These are phyloP conservation scores for Dendrolimus houi DNA, from an alignment of 2,888 invertebrate species.

Conservation along the genomic window DNA sequence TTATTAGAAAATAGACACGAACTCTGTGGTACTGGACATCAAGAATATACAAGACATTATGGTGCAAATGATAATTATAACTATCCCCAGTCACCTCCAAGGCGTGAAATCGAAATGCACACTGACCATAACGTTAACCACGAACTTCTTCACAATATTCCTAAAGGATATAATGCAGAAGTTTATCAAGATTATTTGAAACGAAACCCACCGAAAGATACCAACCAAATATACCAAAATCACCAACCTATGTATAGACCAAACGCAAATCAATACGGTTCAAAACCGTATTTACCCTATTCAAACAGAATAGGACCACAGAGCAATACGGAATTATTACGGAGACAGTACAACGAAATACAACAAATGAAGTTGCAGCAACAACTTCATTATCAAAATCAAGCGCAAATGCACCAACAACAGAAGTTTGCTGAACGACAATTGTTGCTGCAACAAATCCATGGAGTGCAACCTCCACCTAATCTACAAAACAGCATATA, in stretches of 20 bases:
- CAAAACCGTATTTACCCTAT: conserved; percentile 69
- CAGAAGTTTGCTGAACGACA: conserved; percentile 79
- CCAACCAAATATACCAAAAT: conserved; percentile 75
- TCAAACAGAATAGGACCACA: conserved; percentile 69
- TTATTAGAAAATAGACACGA: conserved; percentile 75
- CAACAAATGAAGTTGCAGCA: conserved; percentile 80
- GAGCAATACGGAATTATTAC: conserved; percentile 77
- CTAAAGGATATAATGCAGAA: conserved; percentile 76
- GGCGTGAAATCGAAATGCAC: conserved; percentile 56
- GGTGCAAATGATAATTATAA: conserved; percentile 75
- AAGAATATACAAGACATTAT: conserved; percentile 71
- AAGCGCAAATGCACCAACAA: conserved; percentile 79
- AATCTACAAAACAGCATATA: conserved; percentile 69
- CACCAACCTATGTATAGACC: conserved; percentile 67
- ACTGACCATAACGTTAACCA: conserved; percentile 66
- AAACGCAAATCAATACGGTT: conserved; percentile 64
- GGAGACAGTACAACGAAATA: conserved; percentile 78
- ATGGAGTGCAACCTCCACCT: conserved; percentile 69
- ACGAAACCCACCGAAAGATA: conserved; percentile 75
- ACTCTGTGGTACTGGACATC: conserved; percentile 72
- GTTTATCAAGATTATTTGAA: conserved; percentile 73
- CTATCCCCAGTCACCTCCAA: conserved; percentile 66
- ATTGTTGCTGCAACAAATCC: conserved; percentile 77
- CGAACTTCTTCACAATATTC: conserved; percentile 59
- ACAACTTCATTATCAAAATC: conserved; percentile 79